Evolutionary conservation across 1,140 invertebrate species (phyloP), one percentile per base, ranked within the genome.

Genomic region (Charaxes varanes): DNA sequence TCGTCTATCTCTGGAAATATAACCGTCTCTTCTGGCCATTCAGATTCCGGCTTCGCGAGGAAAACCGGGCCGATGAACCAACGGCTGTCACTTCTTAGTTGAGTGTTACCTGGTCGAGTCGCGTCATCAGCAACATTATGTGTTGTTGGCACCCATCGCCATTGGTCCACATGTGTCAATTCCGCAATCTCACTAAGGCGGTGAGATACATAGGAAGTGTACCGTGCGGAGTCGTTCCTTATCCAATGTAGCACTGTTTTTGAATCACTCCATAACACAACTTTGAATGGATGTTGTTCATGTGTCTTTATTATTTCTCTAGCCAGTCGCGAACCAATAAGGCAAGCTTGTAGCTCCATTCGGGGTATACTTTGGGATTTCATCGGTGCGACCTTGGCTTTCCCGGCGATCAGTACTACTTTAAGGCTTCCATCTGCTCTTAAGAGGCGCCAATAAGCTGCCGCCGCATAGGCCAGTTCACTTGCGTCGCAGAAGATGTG

Each of bases 401-500:
- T 67, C 0, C 24, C 45, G 0, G 40, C 27, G 6, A 45, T 14
- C 1, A 62, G 18, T 1, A 16, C 4, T n/a, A 49, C n/a, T 10
- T 32, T 4, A 0, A 46, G 18, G n/a, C 6, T 18, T 1, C 44
- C 44, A 16, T 38, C 38, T 1, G 16, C 1, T 0, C 15, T 6
- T 4, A 2, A 8, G 0, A 31, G 4, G 8, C 63, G 17, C 43
- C 59, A 53, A 31, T 69, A 81, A 4, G 42, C 49, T 2, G 47
- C 61, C 1, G 56, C 36, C 0, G 57, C 50, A 35, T 59, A 71
- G 0, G 67, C 63, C 14, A 60, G 21, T 16, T 66, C 45, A 16
- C 66, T 72, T 0, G 69, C 69, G n/a, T 72, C 68, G 17, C 44
- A 48, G 34, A 76, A 79, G 0, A 60, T 34, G 40, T 81, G 72